A percentile compares a stretch with the other conserved stretches of the same genome.
Evolutionary conservation across 2,797 vertebrate species (phyloP).

Genomic region (Pelobates cultripes): DNA sequence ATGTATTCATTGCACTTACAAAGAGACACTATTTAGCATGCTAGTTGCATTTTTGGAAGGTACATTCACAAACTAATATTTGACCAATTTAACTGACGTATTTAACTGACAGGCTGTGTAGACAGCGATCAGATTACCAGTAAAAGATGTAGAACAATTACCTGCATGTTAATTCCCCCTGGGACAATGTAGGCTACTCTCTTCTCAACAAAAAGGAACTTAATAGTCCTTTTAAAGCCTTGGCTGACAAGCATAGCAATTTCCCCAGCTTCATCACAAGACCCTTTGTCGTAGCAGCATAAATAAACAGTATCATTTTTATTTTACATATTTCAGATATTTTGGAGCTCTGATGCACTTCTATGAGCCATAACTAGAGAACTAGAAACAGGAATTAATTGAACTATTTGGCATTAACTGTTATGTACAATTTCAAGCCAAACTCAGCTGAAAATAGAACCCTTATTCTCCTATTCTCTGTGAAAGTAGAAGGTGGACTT

Average conservation of each 20-base stretch:
- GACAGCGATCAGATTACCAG: too few species aligned
- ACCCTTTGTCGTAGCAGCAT: not conserved
- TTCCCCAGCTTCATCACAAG: not conserved
- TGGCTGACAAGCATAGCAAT: not conserved
- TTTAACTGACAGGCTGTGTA: too few species aligned
- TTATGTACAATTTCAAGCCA: not conserved
- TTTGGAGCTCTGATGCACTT: not conserved
- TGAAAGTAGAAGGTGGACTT: too few species aligned
- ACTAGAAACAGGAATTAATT: not conserved
- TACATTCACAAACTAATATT: too few species aligned
- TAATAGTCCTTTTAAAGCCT: not conserved
- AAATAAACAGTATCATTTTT: not conserved
- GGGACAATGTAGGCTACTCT: too few species aligned
- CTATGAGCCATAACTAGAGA: not conserved
- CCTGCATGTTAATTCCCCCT: too few species aligned
- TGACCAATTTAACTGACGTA: too few species aligned
- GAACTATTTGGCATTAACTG: not conserved
- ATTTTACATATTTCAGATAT: not conserved
- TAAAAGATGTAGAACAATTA: too few species aligned
- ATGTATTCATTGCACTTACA: too few species aligned
- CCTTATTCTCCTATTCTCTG: not conserved
- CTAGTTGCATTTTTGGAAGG: too few species aligned
- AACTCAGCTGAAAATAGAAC: not conserved
- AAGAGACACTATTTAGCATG: too few species aligned
- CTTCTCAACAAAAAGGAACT: not conserved